Evolutionary conservation across 1,140 invertebrate genomes (phyloP), one percentile per base, ranked within the genome.

Genomic region (Triops cancriformis): DNA sequence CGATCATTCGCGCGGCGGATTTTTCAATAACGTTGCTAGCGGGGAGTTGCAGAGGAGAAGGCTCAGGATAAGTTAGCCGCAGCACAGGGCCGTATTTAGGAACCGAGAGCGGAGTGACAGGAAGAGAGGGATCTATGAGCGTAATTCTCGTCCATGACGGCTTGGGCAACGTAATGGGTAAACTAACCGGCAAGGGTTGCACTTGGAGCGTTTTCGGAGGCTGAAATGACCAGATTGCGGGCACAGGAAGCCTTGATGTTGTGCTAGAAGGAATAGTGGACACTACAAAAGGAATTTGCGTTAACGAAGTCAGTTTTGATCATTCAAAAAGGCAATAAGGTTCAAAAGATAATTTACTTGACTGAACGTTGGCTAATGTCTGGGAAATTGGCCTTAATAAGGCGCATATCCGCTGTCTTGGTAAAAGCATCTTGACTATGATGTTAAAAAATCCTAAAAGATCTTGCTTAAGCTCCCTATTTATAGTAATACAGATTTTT

Each of bases 1-100:
- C 89, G 81, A 95, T 91, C 45, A 95, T 82, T 74, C 91, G 85
- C 1, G 87, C 88, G 0, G 93, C 93, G 82, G 90, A 87, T 82
- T 91, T 93, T 80, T 89, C 88, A 73, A 80, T 74, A 7, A 80
- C 76, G 75, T 80, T 75, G 26, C 26, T 12, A 45, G 51, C n/a
- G 1, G 45, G 75, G 23, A 64, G 51, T 23, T 64, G 18, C 14
- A 64, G 1, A 23, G 51, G 51, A 64, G 51, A 64, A 18, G 51
- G 51, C 18, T 64, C 23, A 5, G 51, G n/a, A 14, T 64, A 64
- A 23, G 14, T 64, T 18, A 64, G 14, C n/a, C 23, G 14, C 51
- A 64, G 18, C 14, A 64, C 14, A n/a, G 51, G 51, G n/a, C 51
- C 51, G 14, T 64, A 18, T n/a, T 64, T 64, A 23, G 51, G 51